Evolutionary conservation across 2,888 invertebrate species (phyloP), one percentile per base, ranked within the genome.

Genomic region (Noctua pronuba): DNA sequence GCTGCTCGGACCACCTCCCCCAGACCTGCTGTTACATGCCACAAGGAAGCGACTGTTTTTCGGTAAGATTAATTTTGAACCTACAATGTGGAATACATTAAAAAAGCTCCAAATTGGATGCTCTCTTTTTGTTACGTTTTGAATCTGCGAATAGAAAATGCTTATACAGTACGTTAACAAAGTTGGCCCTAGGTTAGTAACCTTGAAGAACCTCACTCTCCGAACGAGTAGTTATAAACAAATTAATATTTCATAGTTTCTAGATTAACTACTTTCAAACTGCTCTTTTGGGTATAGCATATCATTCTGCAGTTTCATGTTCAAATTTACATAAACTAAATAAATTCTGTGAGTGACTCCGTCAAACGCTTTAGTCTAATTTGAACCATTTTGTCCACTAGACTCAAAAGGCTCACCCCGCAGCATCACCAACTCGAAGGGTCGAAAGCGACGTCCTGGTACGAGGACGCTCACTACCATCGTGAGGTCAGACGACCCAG

Each of bases 371-470:
- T 2, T 28, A 1, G 28, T 24, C 8, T 41, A 65, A 41, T 18
- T 8, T 41, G 4, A n/a, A 65, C 18, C 13, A 38, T 41, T 18
- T 24, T 66, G 13, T 73, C 10, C 13, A 67, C 2, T 95, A 98
- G 98, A 98, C 95, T 99, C 99, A 58, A 98, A 99, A 94, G 99
- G 99, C 87, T 98, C 98, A 88, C 99, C 99, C 6, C 98, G 99
- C 83, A 98, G 98, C 92, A 98, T 99, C 90, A 99, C 99, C 62
- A 99, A 99, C 94, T 99, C 99, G 84, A 99, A 99, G 95, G 99
- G 99, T 1, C 98, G 99, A 90, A 99, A 99, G 95, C 97, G 99
- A 72, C 97, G 98, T 90, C 99, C 99, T 0, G 98, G 98, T 58
- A 98, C 99, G 83, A 98, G 98, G 91, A 98, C 98, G 78, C 97